phyloP scores from a whole-genome alignment of 2,797 vertebrate species.

The Notoglanidium macrostoma region DNA sequence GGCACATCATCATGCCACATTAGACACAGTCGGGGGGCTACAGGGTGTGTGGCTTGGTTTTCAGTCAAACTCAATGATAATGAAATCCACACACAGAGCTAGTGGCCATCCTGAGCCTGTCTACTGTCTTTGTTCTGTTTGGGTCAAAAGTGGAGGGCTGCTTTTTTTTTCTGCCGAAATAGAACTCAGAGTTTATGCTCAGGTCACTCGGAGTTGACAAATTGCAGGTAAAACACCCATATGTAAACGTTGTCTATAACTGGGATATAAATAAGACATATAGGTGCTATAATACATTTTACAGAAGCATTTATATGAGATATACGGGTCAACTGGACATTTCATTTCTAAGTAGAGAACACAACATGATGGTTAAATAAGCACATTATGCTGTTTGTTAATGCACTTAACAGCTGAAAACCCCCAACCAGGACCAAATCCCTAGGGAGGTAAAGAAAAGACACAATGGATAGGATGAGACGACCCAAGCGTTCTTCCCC shows the following conservation, averaged over 20 bases:
- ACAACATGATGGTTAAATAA: neutral
- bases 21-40: conserved; percentile 56
- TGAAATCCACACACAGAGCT: neutral
- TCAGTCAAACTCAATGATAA: neutral
- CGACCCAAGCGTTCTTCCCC: neutral
- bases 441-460: conserved; percentile 9
- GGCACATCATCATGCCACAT: conserved; percentile 65
- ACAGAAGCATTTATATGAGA: neutral
- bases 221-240: neutral
- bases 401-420: conserved; percentile 4
- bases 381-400: neutral
- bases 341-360: neutral
- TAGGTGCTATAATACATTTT: neutral
- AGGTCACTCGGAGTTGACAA: neutral
- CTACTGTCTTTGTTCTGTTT: neutral
- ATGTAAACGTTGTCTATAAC: neutral
- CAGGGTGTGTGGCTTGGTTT: conserved; percentile 25
- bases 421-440: neutral
- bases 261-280: neutral
- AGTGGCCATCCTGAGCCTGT: neutral
- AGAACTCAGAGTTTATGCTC: neutral
- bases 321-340: neutral
- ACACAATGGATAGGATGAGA: neutral
- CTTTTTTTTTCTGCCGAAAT: too few relatives aligned
- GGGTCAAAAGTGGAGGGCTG: neutral